Conservation (phyloP, 2,888 invertebrate species). For the Melinaea marsaeus region DNA sequence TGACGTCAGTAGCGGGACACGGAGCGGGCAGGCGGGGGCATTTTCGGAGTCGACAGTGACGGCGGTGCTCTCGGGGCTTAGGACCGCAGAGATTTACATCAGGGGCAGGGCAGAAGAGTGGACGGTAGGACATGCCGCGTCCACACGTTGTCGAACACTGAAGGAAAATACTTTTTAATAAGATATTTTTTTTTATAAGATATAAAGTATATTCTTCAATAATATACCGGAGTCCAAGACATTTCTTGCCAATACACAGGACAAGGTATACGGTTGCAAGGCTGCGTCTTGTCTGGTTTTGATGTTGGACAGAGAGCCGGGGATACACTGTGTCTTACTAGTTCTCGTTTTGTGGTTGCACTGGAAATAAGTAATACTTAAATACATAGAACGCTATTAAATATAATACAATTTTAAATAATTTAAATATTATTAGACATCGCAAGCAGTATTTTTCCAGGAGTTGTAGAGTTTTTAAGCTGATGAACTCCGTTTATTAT, state of each 20-base stretch:
- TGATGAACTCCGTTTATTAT: no score
- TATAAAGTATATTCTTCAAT: not conserved
- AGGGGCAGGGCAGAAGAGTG: constrained; percentile 73
- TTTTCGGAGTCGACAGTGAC: constrained; percentile 71
- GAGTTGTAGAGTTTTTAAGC: no score
- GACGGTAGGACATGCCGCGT: constrained; percentile 74
- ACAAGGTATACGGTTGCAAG: constrained; percentile 80
- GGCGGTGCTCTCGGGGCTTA: constrained; percentile 70
- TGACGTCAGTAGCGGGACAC: constrained; percentile 57
- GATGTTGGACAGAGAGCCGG: constrained; percentile 71
- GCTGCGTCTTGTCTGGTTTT: constrained; percentile 56
- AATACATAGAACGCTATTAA: not conserved
- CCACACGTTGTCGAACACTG: constrained; percentile 82
- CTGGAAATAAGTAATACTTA: constrained; percentile 39
- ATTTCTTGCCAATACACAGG: constrained; percentile 80
- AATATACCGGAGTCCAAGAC: constrained; percentile 80
- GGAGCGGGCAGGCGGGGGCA: constrained; percentile 42
- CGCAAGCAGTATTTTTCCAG: no score
- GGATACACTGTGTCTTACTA: constrained; percentile 77
- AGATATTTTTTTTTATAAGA: not conserved
- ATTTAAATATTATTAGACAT: no score
- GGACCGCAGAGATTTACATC: constrained; percentile 74
- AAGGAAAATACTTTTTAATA: constrained; percentile 25
- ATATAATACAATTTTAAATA: no score
- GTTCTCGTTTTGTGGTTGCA: constrained; percentile 52